phyloP scores from a whole-genome alignment of 1,140 invertebrate genomes.

The Eubasilissa regina region DNA sequence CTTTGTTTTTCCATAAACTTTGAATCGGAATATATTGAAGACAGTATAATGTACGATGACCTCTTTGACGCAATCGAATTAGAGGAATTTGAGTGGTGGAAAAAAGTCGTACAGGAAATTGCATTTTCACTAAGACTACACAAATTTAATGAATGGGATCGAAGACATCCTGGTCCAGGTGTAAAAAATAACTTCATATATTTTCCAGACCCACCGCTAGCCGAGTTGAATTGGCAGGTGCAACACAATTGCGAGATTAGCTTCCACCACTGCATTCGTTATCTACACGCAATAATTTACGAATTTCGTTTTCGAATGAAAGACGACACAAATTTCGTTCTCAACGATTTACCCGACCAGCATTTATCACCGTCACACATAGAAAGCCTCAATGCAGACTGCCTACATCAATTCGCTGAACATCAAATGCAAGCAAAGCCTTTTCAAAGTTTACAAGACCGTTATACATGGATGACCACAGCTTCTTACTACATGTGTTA shows the following conservation, averaged over 20 bases:
- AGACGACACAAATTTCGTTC: conserved; percentile 71
- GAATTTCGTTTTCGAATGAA: conserved; percentile 65
- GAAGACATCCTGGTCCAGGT: conserved; percentile 60
- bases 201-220: conserved; percentile 74
- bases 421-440: conserved; percentile 70
- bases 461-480: conserved; percentile 75
- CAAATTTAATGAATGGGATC: conserved; percentile 78
- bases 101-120: conserved; percentile 65
- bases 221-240: conserved; percentile 76
- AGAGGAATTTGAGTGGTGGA: not conserved
- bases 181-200: conserved; percentile 63
- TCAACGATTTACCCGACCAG: conserved; percentile 64
- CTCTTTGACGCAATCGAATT: no score
- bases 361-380: conserved; percentile 65
- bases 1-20: no score
- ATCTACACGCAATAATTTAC: conserved; percentile 69
- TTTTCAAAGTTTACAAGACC: conserved; percentile 73
- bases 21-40: no score
- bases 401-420: conserved; percentile 65
- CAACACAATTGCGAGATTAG: conserved; percentile 71
- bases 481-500: conserved; percentile 80
- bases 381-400: conserved; percentile 68
- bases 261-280: conserved; percentile 73
- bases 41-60: no score
- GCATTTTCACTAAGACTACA: conserved; percentile 76